Evolutionary conservation across 2,113 vertebrate species (phyloP).

Genomic region (Gambusia affinis): DNA sequence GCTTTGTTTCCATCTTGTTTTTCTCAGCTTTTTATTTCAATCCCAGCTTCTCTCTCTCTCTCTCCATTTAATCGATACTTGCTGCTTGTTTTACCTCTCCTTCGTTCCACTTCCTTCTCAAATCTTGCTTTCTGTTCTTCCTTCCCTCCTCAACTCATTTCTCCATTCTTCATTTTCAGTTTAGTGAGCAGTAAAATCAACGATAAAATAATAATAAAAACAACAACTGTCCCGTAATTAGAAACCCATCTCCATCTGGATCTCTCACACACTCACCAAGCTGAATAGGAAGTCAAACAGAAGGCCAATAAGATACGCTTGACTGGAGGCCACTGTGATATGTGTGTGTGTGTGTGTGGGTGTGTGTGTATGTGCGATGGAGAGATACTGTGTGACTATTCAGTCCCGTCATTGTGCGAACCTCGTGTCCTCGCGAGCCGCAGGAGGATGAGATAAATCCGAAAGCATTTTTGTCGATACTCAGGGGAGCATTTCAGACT

Average conservation of each 20-base stretch:
- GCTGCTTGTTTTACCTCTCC: not conserved
- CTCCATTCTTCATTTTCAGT: slow-evolving; percentile 45
- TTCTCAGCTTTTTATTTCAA: not conserved
- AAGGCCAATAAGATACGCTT: slow-evolving; percentile 72
- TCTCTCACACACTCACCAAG: slow-evolving; percentile 46
- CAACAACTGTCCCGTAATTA: slow-evolving; percentile 73
- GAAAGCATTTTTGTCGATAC: slow-evolving; percentile 29
- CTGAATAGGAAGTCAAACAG: slow-evolving; percentile 69
- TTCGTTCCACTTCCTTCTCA: not conserved
- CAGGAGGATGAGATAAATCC: slow-evolving; percentile 50
- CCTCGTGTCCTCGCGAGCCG: slow-evolving; percentile 41
- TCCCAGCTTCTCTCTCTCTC: not conserved
- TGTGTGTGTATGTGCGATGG: not conserved
- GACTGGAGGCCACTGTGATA: slow-evolving; percentile 60
- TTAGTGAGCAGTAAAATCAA: slow-evolving; percentile 71
- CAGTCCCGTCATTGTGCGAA: slow-evolving; percentile 54
- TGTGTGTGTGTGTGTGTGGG: not conserved
- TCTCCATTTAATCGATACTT: not conserved
- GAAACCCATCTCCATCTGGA: slow-evolving; percentile 74
- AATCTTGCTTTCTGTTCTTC: slow-evolving; percentile 2
- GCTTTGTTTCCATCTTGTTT: slow-evolving; percentile 2
- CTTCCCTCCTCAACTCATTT: slow-evolving; percentile 3
- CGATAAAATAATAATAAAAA: slow-evolving; percentile 70
- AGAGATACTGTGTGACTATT: slow-evolving; percentile 47
- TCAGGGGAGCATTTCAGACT: slow-evolving; percentile 27